Conservation (phyloP, 2,888 invertebrate genomes). For the Patella caerulea region DNA sequence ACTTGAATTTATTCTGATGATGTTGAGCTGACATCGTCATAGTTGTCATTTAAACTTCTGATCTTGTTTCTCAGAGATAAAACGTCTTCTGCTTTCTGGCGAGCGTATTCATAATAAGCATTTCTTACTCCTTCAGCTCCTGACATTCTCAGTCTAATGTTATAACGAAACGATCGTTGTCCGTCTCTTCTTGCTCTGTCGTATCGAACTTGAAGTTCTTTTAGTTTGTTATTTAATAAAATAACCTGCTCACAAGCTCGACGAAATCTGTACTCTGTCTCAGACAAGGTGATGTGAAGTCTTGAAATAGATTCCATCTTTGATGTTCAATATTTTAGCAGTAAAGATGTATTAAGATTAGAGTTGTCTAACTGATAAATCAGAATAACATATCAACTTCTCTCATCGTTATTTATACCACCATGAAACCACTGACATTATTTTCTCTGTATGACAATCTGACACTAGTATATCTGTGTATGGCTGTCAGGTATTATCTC, state of each 20-base stretch:
- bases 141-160: constrained; percentile 13
- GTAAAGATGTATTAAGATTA: too few species aligned
- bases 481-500: too few species aligned
- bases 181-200: constrained; percentile 16
- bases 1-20: too few species aligned
- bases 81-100: constrained; percentile 14
- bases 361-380: too few species aligned
- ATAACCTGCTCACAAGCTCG: constrained; percentile 20
- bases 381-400: too few species aligned
- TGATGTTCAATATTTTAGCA: too few species aligned
- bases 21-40: too few species aligned
- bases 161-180: constrained; percentile 19
- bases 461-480: too few species aligned
- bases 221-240: constrained; percentile 14
- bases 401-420: too few species aligned
- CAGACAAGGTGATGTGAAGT: neutral
- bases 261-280: constrained; percentile 15
- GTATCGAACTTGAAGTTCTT: constrained; percentile 18
- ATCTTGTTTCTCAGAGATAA: neutral
- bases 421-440: too few species aligned
- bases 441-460: too few species aligned
- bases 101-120: constrained; percentile 20
- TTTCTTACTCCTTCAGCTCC: constrained; percentile 19
- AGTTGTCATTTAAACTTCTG: neutral
- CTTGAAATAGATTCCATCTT: neutral